These are phyloP conservation scores for Microtus oregoni DNA, from an alignment of 2,113 vertebrate genomes.

Conservation along the genomic window DNA sequence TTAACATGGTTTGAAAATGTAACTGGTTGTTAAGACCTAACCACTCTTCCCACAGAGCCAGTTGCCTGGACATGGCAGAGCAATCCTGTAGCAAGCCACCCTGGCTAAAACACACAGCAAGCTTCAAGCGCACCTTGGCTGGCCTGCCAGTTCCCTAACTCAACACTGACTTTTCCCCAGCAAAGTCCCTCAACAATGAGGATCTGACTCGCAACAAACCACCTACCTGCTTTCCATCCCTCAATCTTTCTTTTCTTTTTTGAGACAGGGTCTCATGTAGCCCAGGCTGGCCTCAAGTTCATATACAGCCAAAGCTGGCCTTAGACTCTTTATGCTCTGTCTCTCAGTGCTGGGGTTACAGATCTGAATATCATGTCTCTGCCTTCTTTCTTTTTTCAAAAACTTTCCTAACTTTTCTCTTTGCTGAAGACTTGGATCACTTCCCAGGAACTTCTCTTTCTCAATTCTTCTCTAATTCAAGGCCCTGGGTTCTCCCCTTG, in stretches of 20 bases:
- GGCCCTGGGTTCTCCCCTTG: not conserved
- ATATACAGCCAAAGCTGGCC: not conserved
- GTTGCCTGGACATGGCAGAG: not conserved
- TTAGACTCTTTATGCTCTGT: not conserved
- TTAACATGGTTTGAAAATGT: slow-evolving; percentile 49
- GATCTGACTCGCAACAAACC: not conserved
- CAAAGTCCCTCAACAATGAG: slow-evolving; percentile 13
- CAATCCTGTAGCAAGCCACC: not conserved
- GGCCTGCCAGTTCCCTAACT: not conserved
- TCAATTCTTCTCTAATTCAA: slow-evolving; percentile 1
- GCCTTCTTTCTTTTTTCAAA: not conserved
- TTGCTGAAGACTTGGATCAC: not conserved
- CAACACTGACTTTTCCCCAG: not conserved
- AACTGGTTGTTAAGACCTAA: slow-evolving; percentile 63
- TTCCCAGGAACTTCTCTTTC: not conserved
- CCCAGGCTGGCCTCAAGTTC: not conserved
- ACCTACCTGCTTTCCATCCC: not conserved
- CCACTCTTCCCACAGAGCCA: not conserved
- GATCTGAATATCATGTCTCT: no score
- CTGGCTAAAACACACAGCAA: slow-evolving; percentile 2
- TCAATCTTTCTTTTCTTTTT: not conserved
- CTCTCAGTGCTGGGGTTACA: not conserved
- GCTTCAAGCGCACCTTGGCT: not conserved
- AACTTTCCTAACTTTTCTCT: not conserved
- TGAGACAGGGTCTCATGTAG: not conserved